Evolutionary conservation across 2,797 vertebrate species (phyloP).

Genomic region (Helarctos malayanus): DNA sequence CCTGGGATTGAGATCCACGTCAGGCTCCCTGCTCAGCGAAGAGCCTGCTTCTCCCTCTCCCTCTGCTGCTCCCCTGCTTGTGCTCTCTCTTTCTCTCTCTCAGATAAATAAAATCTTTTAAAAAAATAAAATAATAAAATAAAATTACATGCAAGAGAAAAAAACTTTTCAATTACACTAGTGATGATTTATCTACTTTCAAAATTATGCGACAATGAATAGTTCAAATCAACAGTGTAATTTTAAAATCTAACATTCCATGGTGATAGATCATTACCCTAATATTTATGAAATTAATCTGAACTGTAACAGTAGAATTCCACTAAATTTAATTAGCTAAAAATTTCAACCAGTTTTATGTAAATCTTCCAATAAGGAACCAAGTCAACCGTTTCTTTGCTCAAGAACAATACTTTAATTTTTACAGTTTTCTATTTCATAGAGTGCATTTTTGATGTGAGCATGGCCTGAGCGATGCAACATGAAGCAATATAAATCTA

Average conservation of each 20-base stretch:
- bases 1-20: not conserved
- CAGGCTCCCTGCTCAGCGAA: not conserved
- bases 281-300: conserved; percentile 58
- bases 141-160: conserved; percentile 24
- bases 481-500: not conserved
- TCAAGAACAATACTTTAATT: conserved; percentile 29
- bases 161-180: not conserved
- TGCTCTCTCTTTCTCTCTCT: not conserved
- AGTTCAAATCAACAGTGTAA: not conserved
- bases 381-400: conserved; percentile 14
- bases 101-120: no score
- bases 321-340: conserved; percentile 63
- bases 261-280: not conserved
- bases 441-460: not conserved
- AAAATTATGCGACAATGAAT: conserved; percentile 68
- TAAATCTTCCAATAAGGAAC: conserved; percentile 44
- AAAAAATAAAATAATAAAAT: not conserved
- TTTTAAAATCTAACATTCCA: conserved; percentile 48
- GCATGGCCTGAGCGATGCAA: not conserved
- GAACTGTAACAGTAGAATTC: conserved; percentile 1
- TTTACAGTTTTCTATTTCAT: not conserved
- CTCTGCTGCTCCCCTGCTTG: not conserved
- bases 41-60: not conserved
- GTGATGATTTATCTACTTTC: not conserved
- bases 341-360: conserved; percentile 23